Evolutionary conservation across 2,113 vertebrate genomes (phyloP).

Genomic region (Pterocles burchelli): DNA sequence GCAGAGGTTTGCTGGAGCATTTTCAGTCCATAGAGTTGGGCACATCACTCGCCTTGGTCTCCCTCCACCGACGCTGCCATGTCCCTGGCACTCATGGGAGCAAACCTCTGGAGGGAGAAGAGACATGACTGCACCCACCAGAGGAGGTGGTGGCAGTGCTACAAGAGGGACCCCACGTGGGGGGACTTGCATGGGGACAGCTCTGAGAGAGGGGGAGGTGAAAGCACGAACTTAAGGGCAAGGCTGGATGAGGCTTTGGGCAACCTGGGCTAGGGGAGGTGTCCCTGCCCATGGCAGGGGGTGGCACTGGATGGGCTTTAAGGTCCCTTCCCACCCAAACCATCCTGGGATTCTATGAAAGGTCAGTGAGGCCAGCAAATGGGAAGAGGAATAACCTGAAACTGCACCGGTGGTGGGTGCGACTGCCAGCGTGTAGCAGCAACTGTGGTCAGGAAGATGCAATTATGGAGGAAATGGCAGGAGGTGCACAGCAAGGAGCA

Average conservation of each 20-base stretch:
- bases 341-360: too few species aligned
- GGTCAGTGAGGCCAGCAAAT: background rate
- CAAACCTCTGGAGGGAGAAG: background rate
- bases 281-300: too few species aligned
- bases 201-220: background rate
- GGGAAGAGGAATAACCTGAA: background rate
- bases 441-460: background rate
- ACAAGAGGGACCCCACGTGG: background rate
- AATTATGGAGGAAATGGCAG: background rate
- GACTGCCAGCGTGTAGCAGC: background rate
- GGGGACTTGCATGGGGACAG: rapidly evolving
- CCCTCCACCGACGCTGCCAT: rapidly evolving
- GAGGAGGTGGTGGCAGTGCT: background rate
- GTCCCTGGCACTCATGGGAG: background rate
- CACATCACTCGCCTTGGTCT: background rate
- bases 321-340: too few species aligned
- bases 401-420: rapidly evolving
- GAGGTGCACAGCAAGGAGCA: background rate
- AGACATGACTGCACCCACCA: background rate
- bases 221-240: background rate
- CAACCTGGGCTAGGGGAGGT: too few species aligned
- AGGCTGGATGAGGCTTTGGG: too few species aligned
- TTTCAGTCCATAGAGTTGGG: background rate
- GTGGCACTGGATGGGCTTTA: too few species aligned
- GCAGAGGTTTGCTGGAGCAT: background rate